phyloP scores from a whole-genome alignment of 2,888 invertebrate species.

The Lithophane leautieri region DNA sequence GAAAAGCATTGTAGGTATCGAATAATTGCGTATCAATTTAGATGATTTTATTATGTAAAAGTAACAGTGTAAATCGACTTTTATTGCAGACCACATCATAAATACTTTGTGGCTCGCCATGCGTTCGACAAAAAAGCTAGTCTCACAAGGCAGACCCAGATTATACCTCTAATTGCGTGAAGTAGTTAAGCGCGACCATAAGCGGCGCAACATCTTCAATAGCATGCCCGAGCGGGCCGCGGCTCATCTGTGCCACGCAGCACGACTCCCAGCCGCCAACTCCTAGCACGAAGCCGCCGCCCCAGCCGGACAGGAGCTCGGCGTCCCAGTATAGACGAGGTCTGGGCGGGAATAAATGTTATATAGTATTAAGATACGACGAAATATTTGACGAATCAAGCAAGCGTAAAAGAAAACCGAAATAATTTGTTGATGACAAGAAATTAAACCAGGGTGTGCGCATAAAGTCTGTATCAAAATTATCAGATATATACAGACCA shows the following conservation, averaged over 20 bases:
- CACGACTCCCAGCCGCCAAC: conserved; percentile 95
- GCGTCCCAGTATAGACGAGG: conserved; percentile 83
- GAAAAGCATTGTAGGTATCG: not conserved
- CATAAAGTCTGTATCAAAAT: too few relatives aligned
- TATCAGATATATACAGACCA: too few relatives aligned
- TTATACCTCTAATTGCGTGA: conserved; percentile 94
- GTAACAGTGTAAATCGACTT: not conserved
- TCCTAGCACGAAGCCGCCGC: conserved; percentile 93
- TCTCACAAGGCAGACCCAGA: not conserved
- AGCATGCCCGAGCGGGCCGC: conserved; percentile 92
- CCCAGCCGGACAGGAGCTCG: conserved; percentile 75
- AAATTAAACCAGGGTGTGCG: not conserved
- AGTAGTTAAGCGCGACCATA: conserved; percentile 95
- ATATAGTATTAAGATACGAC: not conserved
- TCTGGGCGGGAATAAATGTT: conserved; percentile 65
- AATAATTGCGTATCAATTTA: not conserved
- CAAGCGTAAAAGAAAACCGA: not conserved
- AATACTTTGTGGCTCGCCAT: too few relatives aligned
- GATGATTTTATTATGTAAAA: not conserved
- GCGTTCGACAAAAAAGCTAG: not conserved
- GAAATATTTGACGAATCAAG: not conserved
- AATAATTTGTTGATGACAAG: not conserved
- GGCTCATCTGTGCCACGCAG: conserved; percentile 92
- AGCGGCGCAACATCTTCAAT: conserved; percentile 93
- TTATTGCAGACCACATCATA: not conserved